Percentiles rank a stretch among this genome's conserved stretches.
phyloP scores from a whole-genome alignment of 2,888 invertebrate species.

The Lordiphosa fenestrarum region DNA sequence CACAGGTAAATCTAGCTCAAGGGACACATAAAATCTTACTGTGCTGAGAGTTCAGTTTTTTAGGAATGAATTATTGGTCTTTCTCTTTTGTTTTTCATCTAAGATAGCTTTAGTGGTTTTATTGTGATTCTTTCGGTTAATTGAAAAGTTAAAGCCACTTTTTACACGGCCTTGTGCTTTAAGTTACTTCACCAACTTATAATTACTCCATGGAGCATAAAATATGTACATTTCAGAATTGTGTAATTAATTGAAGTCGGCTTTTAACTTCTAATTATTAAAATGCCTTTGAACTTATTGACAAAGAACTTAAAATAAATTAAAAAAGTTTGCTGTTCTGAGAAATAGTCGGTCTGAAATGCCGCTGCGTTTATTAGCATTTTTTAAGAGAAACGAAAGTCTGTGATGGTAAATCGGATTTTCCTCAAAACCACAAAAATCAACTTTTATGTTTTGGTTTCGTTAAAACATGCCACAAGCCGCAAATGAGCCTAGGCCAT shows the following conservation, averaged over 20 bases:
- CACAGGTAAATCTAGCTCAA: conserved; percentile 47
- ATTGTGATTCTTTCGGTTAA: conserved; percentile 1
- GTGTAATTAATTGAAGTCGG: conserved; percentile 4
- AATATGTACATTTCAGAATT: background rate
- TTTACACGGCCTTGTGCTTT: too few relatives aligned
- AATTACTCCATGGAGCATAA: too few relatives aligned
- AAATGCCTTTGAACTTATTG: conserved; percentile 4
- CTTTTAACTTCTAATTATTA: conserved; percentile 10
- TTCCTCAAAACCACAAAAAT: conserved; percentile 15
- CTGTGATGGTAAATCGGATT: conserved; percentile 22
- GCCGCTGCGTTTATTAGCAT: too few relatives aligned
- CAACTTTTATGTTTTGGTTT: conserved; percentile 15
- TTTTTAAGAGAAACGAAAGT: conserved; percentile 8
- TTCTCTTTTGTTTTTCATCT: conserved; percentile 19
- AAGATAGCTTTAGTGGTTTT: conserved; percentile 8
- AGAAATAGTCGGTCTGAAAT: too few relatives aligned
- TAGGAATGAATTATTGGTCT: conserved; percentile 35
- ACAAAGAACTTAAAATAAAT: background rate
- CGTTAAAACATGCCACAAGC: conserved; percentile 5
- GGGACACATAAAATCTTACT: conserved; percentile 47
- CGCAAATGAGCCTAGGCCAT: conserved; percentile 13
- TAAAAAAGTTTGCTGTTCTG: too few relatives aligned
- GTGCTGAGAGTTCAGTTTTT: conserved; percentile 7
- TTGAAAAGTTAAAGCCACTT: conserved; percentile 4
- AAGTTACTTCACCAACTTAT: too few relatives aligned